A percentile compares a stretch with the other conserved stretches of the same genome.
phyloP scores from a whole-genome alignment of 2,113 vertebrate genomes.

The Apeltes quadracus region DNA sequence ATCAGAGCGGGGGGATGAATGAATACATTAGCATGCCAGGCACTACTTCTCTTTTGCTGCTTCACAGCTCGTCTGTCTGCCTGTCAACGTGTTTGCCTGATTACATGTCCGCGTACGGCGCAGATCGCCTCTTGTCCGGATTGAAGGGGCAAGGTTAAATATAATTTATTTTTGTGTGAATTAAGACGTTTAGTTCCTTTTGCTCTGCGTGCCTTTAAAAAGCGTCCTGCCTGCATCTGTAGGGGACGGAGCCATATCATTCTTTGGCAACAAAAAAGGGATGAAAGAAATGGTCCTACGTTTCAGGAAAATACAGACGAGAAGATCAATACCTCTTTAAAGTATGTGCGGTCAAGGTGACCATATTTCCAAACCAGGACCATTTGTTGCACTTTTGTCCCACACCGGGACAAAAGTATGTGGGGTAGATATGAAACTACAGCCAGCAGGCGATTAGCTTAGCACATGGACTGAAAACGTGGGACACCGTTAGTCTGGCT shows the following conservation, averaged over 20 bases:
- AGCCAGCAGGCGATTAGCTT: neutral
- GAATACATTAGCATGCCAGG: constrained; percentile 71
- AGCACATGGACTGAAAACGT: neutral
- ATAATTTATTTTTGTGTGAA: constrained; percentile 53
- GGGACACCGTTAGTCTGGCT: neutral
- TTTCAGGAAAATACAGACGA: neutral
- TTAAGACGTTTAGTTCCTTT: constrained; percentile 33
- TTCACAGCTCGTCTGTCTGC: constrained; percentile 69
- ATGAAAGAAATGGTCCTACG: neutral
- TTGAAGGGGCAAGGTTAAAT: constrained; percentile 50
- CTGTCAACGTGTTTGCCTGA: constrained; percentile 63
- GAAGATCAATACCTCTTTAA: neutral
- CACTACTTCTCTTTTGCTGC: constrained; percentile 66
- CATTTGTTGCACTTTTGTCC: no score
- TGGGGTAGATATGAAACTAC: neutral
- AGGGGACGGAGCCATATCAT: neutral
- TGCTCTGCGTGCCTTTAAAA: constrained; percentile 6
- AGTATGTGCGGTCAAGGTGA: neutral
- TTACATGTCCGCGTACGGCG: constrained; percentile 66
- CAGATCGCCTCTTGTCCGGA: constrained; percentile 62
- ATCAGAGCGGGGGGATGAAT: constrained; percentile 71
- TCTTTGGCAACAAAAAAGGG: neutral
- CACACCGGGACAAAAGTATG: neutral
- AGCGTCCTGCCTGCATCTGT: constrained; percentile 5
- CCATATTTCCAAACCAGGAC: neutral